phyloP scores from a whole-genome alignment of 2,888 invertebrate genomes.

The Noctua comes region DNA sequence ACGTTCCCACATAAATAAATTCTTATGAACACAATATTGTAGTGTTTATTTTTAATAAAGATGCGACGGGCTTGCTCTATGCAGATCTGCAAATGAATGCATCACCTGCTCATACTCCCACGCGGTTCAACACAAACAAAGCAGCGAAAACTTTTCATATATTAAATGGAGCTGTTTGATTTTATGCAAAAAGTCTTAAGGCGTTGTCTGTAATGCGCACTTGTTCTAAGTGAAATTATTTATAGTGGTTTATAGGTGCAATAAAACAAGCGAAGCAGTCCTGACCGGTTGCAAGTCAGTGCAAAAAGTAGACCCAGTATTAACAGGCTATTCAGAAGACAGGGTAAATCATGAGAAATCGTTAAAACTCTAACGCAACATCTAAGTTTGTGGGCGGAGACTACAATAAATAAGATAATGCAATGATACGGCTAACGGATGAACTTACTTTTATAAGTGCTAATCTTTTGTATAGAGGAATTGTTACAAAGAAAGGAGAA shows the following conservation, averaged over 20 bases:
- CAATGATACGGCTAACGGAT: slow-evolving; percentile 60
- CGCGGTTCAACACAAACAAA: slow-evolving; percentile 52
- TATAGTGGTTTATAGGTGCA: slow-evolving; percentile 62
- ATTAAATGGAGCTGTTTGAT: slow-evolving; percentile 47
- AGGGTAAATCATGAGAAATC: slow-evolving; percentile 83
- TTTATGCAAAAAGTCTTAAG: slow-evolving; percentile 52
- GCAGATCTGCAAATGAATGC: slow-evolving; percentile 56
- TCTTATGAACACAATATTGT: slow-evolving; percentile 22
- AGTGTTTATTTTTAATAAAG: slow-evolving; percentile 47
- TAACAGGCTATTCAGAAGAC: slow-evolving; percentile 74
- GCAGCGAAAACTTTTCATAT: slow-evolving; percentile 44
- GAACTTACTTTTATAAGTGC: slow-evolving; percentile 55
- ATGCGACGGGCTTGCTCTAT: slow-evolving; percentile 21
- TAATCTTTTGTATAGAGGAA: slow-evolving; percentile 30
- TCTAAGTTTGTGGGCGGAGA: slow-evolving; percentile 75
- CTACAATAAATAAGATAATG: slow-evolving; percentile 79
- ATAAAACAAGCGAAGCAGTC: slow-evolving; percentile 62
- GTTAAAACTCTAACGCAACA: slow-evolving; percentile 73
- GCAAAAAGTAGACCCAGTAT: slow-evolving; percentile 81
- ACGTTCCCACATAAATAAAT: slow-evolving; percentile 42
- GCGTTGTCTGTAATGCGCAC: slow-evolving; percentile 50
- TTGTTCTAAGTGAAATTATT: slow-evolving; percentile 65
- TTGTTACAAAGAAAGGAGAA: slow-evolving; percentile 23
- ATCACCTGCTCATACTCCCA: slow-evolving; percentile 60
- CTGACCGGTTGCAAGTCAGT: slow-evolving; percentile 78